phyloP scores from a whole-genome alignment of 2,113 vertebrate genomes.

The Geococcyx californianus region DNA sequence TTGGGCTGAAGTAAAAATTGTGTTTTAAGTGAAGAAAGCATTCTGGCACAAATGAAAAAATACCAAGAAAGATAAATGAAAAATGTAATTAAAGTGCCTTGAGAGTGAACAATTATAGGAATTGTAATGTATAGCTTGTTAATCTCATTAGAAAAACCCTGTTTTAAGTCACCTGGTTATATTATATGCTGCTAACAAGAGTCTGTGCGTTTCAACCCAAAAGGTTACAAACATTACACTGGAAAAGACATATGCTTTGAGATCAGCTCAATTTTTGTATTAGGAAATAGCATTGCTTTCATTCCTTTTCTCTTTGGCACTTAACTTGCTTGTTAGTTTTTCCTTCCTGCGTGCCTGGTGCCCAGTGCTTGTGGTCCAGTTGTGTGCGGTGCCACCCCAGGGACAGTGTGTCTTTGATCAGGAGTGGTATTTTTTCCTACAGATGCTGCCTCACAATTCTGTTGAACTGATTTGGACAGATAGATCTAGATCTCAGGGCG shows the following conservation, averaged over 20 bases:
- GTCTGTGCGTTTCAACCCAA: not conserved
- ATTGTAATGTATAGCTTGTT: constrained; percentile 9
- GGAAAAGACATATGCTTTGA: not conserved
- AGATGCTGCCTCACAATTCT: not conserved
- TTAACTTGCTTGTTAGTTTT: not conserved
- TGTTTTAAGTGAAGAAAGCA: constrained; percentile 5
- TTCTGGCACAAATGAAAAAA: constrained; percentile 32
- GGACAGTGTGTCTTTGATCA: not conserved
- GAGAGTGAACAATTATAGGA: not conserved
- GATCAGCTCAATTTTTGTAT: not conserved
- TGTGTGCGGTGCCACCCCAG: not conserved
- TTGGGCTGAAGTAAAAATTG: constrained; percentile 4
- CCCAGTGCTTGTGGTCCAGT: not conserved
- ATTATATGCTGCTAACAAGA: not conserved
- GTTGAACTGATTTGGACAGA: not conserved
- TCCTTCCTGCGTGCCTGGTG: not conserved
- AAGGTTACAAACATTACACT: not conserved
- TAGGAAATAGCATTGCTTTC: not conserved
- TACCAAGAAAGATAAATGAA: constrained; percentile 21
- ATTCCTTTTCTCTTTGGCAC: not conserved
- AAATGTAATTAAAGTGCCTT: constrained; percentile 28
- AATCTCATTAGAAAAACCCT: constrained; percentile 10
- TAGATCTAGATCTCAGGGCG: not conserved
- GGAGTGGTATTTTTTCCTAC: not conserved
- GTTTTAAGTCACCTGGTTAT: not conserved